Conservation (phyloP, 2,797 vertebrate genomes). For the Lepus oiostolus region DNA sequence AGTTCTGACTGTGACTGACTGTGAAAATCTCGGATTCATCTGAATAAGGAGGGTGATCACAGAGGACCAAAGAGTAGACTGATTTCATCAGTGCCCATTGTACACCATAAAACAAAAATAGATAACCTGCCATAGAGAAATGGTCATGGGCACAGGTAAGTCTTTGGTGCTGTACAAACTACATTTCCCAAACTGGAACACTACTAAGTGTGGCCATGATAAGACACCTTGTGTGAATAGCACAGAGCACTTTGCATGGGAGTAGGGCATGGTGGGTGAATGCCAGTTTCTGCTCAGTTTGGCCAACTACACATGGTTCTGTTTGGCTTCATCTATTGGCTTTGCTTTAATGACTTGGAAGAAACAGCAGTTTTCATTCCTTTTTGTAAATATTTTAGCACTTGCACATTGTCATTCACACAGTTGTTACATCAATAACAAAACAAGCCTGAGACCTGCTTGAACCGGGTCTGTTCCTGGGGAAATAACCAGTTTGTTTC, state of each 20-base stretch:
- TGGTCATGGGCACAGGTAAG: neutral
- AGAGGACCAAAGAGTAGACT: neutral
- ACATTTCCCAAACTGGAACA: too few species aligned
- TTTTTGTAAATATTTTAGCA: conserved; percentile 72
- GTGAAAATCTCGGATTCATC: neutral
- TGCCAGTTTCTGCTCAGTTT: neutral
- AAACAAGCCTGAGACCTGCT: conserved; percentile 46
- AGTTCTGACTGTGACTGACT: neutral
- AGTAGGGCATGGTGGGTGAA: fast-evolving
- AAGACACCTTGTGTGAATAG: fast-evolving
- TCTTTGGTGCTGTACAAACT: neutral
- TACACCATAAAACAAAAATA: neutral
- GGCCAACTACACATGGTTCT: neutral
- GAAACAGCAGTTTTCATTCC: conserved; percentile 64
- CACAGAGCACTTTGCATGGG: neutral
- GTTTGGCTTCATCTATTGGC: conserved; percentile 41
- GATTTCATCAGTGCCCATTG: neutral
- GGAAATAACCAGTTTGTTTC: conserved; percentile 67
- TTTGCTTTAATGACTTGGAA: conserved; percentile 74
- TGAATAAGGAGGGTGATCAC: neutral
- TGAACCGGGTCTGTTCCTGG: conserved; percentile 60
- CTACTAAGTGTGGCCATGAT: neutral
- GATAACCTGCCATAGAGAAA: neutral
- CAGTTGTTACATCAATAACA: conserved; percentile 63
- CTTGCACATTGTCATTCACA: conserved; percentile 72